phyloP scores from a whole-genome alignment of 2,797 vertebrate species.

The Melanotaenia maccullochi region DNA sequence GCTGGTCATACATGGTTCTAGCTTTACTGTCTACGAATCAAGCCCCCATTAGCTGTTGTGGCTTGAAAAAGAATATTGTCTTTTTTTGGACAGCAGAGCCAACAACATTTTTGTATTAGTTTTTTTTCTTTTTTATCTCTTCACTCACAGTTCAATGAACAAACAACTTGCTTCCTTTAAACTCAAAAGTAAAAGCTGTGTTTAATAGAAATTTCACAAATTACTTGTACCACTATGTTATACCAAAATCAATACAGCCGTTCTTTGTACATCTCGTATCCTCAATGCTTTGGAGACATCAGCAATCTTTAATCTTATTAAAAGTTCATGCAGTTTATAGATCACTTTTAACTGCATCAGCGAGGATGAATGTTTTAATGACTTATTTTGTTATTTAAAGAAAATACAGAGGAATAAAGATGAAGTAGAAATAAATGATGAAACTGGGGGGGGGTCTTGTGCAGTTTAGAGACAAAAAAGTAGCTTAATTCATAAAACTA shows the following conservation, averaged over 20 bases:
- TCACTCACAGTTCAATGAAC: not conserved
- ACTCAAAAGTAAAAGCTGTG: conserved; percentile 16
- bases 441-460: conserved; percentile 1
- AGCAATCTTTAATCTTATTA: conserved; percentile 30
- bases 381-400: not conserved
- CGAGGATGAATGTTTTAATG: not conserved
- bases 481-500: conserved; percentile 8
- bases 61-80: conserved; percentile 14
- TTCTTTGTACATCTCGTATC: conserved; percentile 11
- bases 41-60: conserved; percentile 32
- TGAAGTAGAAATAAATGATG: conserved; percentile 12
- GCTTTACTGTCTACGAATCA: conserved; percentile 45
- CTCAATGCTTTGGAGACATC: conserved; percentile 25
- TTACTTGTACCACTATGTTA: conserved; percentile 17
- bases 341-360: conserved; percentile 21
- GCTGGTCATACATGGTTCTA: conserved; percentile 37
- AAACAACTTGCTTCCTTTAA: conserved; percentile 23
- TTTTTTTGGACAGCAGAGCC: conserved; percentile 16
- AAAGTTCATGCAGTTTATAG: conserved; percentile 14
- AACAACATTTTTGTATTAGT: conserved; percentile 11
- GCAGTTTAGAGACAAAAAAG: conserved; percentile 6
- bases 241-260: conserved; percentile 10
- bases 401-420: conserved; percentile 18
- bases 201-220: conserved; percentile 27
- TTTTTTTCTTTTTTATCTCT: conserved; percentile 2